Evolutionary conservation across 2,888 invertebrate species (phyloP).

Genomic region (Cotesia congregata): DNA sequence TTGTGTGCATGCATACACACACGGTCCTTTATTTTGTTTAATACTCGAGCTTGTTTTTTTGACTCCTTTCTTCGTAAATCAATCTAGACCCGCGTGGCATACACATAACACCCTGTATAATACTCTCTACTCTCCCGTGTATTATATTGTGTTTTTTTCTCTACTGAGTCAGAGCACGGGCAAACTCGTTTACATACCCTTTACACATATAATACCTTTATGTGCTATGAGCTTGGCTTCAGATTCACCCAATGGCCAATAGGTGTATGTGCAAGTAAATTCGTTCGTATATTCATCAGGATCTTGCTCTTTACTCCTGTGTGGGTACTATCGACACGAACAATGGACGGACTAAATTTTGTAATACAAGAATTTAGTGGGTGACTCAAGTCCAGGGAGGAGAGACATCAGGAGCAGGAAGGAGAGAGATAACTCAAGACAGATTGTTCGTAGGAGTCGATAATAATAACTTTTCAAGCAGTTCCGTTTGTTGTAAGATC

Average conservation of each 20-base stretch:
- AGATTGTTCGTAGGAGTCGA: no score
- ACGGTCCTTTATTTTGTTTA: slow-evolving; percentile 28
- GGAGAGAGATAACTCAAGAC: no score
- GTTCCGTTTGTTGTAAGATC: no score
- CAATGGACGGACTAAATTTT: slow-evolving; percentile 20
- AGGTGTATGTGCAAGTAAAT: no score
- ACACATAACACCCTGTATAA: slow-evolving; percentile 12
- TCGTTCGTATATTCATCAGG: neutral
- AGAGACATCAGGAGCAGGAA: neutral
- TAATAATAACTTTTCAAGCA: no score
- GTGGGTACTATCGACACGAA: slow-evolving; percentile 11
- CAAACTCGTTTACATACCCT: neutral
- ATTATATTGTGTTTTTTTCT: slow-evolving; percentile 12
- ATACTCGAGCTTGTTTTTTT: slow-evolving; percentile 47
- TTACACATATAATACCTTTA: neutral
- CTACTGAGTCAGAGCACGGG: slow-evolving; percentile 11
- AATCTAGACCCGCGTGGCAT: slow-evolving; percentile 47
- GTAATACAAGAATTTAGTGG: slow-evolving; percentile 27
- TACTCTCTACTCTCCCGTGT: neutral
- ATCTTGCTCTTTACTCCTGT: neutral
- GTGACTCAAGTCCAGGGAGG: slow-evolving; percentile 1
- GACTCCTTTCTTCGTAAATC: slow-evolving; percentile 61
- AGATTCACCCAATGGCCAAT: no score
- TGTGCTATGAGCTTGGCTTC: neutral
- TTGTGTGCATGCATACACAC: slow-evolving; percentile 15